Evolutionary conservation across 2,888 invertebrate species (phyloP).

Genomic region (Lasius fuliginosus): DNA sequence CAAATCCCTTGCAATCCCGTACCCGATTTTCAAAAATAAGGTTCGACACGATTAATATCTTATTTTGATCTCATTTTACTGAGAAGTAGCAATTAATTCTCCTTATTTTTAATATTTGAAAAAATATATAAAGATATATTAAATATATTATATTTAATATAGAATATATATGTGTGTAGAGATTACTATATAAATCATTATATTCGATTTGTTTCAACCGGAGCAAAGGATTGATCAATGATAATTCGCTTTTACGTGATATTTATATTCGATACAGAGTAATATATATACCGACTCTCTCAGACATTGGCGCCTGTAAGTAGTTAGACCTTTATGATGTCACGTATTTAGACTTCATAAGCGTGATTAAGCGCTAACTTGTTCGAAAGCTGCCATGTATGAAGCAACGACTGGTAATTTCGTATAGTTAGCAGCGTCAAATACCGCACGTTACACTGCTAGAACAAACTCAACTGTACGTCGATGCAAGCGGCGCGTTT

Average conservation of each 20-base stretch:
- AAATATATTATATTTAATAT: neutral
- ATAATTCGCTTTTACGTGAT: neutral
- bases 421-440: slow-evolving; percentile 30
- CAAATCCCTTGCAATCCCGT: neutral
- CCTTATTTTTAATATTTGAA: neutral
- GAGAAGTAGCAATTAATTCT: neutral
- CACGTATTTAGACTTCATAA: slow-evolving; percentile 26
- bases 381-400: neutral
- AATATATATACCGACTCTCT: neutral
- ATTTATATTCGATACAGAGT: neutral
- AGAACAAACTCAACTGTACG: slow-evolving; percentile 8
- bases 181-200: neutral
- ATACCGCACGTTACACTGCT: neutral
- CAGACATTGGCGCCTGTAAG: slow-evolving; percentile 27
- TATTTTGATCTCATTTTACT: neutral
- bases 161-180: neutral
- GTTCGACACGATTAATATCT: neutral
- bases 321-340: slow-evolving; percentile 36
- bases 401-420: slow-evolving; percentile 33
- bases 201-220: neutral
- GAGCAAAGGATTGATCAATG: slow-evolving; percentile 6
- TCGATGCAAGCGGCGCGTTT: slow-evolving; percentile 15
- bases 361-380: slow-evolving; percentile 34
- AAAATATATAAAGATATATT: neutral
- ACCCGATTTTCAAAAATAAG: neutral